Evolutionary conservation across 2,113 vertebrate species (phyloP), one percentile per base, ranked within the genome.

Genomic region (Erpornis zantholeuca): DNA sequence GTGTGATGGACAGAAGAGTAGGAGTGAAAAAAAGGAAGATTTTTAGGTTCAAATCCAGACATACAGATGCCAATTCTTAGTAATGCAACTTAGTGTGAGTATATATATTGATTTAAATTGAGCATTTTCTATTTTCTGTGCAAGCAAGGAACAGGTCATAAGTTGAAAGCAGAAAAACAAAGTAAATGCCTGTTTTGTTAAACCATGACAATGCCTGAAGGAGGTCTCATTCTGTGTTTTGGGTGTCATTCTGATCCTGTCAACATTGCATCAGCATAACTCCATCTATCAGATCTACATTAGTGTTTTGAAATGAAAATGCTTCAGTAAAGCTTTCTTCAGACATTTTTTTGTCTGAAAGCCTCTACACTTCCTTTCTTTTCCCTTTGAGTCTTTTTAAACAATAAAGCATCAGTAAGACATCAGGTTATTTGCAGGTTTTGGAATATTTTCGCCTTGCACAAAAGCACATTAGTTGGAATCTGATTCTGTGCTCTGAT

Each of bases 71-170:
- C 88, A 90, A 17, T 93, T 42, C 40, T 80, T 60, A 81, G 73
- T 92, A 94, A 95, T 82, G 66, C 56, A 85, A 88, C 49, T 70
- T 68, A 78, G 29, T 21, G 12, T 79, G 91, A 76, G 65, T 53
- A 92, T 71, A 91, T 64, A 52, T 64, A 95, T 75, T 93, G 85
- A 88, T 90, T 92, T 86, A 88, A 95, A 96, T 59, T 64, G 72
- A 91, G 33, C 12, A 65, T 86, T 88, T 96, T 90, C 49, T 88
- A 78, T 86, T 96, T 86, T 86, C 63, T 77, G 36, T 53, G 61
- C 77, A 88, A 92, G 44, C 49, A 68, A 78, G 69, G 17, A 90
- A 65, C 52, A 83, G 73, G 83, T 82, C 76, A 88, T 52, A 63
- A 87, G 86, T 36, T 92, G 86, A 94, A 92, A 81, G 35, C 21